phyloP scores from a whole-genome alignment of 2,888 invertebrate genomes.

The Eudasyphora cyanicolor region DNA sequence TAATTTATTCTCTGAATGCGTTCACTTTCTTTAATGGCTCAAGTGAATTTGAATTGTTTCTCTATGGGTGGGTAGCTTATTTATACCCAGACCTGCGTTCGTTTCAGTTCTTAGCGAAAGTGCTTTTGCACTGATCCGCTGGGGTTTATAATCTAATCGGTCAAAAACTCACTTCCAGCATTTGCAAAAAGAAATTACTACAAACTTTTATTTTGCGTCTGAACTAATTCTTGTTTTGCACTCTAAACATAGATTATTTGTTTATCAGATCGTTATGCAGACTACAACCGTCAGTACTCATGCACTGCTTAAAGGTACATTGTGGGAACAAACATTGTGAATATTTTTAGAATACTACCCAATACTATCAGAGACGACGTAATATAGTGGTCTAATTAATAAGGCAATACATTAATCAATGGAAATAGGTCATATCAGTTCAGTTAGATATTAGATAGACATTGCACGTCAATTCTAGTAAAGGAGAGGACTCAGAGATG shows the following conservation, averaged over 20 bases:
- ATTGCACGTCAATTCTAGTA: too few species aligned
- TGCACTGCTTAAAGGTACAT: too few species aligned
- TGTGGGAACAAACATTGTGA: neutral
- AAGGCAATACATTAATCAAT: too few species aligned
- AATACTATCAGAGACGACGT: too few species aligned
- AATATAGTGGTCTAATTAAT: too few species aligned
- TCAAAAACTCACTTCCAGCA: neutral
- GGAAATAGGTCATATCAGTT: too few species aligned
- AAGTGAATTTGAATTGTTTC: neutral
- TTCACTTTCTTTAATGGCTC: neutral
- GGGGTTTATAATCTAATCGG: neutral
- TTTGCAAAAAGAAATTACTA: neutral
- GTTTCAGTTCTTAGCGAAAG: too few species aligned
- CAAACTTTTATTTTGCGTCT: slow-evolving; percentile 3
- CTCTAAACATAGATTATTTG: neutral
- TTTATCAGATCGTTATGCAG: neutral
- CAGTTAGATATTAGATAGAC: too few species aligned
- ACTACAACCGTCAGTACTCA: too few species aligned
- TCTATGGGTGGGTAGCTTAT: neutral
- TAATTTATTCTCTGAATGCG: neutral
- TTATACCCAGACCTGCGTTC: neutral
- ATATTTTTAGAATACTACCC: too few species aligned
- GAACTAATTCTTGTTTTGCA: neutral
- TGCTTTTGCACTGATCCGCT: neutral
- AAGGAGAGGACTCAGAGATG: too few species aligned